Percentiles rank a stretch among this genome's conserved stretches.
phyloP scores from a whole-genome alignment of 1,140 invertebrate species.

The Bombus waltoni region DNA sequence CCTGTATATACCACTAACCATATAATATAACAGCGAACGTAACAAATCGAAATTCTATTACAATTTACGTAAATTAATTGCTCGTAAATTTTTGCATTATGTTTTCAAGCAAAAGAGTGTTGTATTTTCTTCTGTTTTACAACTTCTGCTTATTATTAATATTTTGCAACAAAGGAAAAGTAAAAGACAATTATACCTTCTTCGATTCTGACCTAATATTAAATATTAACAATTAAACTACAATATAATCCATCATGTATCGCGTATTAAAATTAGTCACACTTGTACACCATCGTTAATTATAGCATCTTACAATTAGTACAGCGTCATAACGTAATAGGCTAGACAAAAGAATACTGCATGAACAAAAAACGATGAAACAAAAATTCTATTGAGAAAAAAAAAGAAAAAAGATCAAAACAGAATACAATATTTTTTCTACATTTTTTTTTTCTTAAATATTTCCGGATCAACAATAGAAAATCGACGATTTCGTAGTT shows the following conservation, averaged over 20 bases:
- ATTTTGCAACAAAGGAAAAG: conserved; percentile 13
- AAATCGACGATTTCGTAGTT: neutral
- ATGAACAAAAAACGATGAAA: neutral
- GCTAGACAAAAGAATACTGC: neutral
- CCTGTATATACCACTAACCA: neutral
- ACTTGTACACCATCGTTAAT: neutral
- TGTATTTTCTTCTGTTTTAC: conserved; percentile 29
- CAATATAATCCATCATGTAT: conserved; percentile 37
- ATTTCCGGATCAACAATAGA: neutral
- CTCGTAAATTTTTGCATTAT: conserved; percentile 10
- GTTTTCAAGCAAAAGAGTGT: neutral
- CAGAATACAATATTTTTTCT: neutral
- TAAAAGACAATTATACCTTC: conserved; percentile 14
- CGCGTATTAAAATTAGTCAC: conserved; percentile 19
- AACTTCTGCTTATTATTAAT: conserved; percentile 31
- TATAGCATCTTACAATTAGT: neutral
- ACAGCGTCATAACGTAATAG: neutral
- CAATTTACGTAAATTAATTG: neutral
- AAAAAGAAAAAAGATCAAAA: neutral
- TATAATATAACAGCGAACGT: neutral
- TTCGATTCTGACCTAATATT: conserved; percentile 26
- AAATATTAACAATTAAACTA: conserved; percentile 9
- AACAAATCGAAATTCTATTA: neutral
- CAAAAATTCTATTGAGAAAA: neutral
- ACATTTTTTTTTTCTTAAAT: neutral